phyloP scores from a whole-genome alignment of 2,888 invertebrate genomes.

The Hirtodrosophila histrioides region DNA sequence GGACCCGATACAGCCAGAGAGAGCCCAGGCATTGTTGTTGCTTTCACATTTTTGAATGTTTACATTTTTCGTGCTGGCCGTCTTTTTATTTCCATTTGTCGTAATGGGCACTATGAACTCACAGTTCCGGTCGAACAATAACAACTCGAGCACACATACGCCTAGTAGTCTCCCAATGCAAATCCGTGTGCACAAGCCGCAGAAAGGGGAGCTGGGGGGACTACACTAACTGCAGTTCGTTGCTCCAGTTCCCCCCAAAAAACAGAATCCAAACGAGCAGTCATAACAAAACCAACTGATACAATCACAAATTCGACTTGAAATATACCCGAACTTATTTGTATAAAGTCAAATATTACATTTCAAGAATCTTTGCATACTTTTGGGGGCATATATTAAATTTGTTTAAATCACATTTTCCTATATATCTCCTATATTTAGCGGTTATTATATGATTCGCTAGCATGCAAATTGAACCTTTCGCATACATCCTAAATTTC shows the following conservation, averaged over 20 bases:
- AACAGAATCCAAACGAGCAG: conserved; percentile 23
- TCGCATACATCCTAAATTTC: too few relatives aligned
- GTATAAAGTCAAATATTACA: conserved; percentile 5
- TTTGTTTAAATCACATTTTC: too few relatives aligned
- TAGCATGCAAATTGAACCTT: too few relatives aligned
- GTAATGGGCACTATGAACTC: conserved; percentile 78
- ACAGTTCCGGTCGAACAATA: conserved; percentile 65
- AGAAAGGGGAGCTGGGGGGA: background rate
- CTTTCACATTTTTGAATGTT: conserved; percentile 71
- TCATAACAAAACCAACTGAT: conserved; percentile 33
- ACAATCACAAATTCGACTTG: conserved; percentile 1
- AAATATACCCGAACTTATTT: conserved; percentile 12
- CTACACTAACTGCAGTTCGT: conserved; percentile 55
- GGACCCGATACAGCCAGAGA: conserved; percentile 20
- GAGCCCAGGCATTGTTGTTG: conserved; percentile 20
- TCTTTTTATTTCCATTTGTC: conserved; percentile 33
- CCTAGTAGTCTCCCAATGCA: conserved; percentile 41
- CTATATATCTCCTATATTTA: too few relatives aligned
- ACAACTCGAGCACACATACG: conserved; percentile 10
- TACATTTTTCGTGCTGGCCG: conserved; percentile 57
- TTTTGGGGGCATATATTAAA: conserved; percentile 7
- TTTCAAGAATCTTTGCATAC: conserved; percentile 10
- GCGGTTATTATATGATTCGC: too few relatives aligned
- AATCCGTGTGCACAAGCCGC: conserved; percentile 36
- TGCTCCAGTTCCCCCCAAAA: conserved; percentile 55